Base-by-base conservation (phyloP, 2,888 invertebrate genomes). In the Pterostichus madidus region DNA sequence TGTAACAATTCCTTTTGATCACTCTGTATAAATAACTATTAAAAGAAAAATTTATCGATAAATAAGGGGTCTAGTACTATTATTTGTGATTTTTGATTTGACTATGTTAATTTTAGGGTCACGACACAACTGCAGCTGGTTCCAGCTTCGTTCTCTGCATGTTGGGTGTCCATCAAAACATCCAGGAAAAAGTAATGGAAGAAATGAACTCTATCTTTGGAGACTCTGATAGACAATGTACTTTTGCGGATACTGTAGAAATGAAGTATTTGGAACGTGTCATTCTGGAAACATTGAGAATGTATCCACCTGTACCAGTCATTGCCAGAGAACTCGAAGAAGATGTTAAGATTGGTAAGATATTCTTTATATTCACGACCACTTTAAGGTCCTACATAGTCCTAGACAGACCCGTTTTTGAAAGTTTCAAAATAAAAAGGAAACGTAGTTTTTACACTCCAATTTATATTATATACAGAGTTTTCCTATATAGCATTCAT, bases 261-360 rank as follows among this genome's bases (percentile, higher is more conserved):
- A 96, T 96, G 95, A 96, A 96, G 89, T 96, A 95, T 87, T 90
- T 96, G 85, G 96, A 96, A 89, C 92, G 96, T 84, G 95, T 96
- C 84, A 91, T 96, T 71, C 93, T 96, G 93, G 96, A 96, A 89
- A 94, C 96, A 2, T 90, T 96, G 24, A 92, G 96, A 86, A 91
- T 96, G 92, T 96, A 93, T 88, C 96, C 96, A 80, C 96, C 96
- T 85, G 95, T 96, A 77, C 96, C 96, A 35, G 90, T 94, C 17
- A 96, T 96, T 86, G 95, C 95, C 5, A 92, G 96, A 86, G 91
- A 94, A 85, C 88, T 96, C 44, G 93, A 94, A 79, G 92, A 95
- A 88, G 96, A 96, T 10, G 44, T 71, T 7, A 10, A 13, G 5
- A 17, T 71, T 15, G 15, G 39, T n/a, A 52, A 13, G 52, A 39